Base-by-base conservation (phyloP, 1,140 invertebrate genomes). In the Drosophila varians region DNA sequence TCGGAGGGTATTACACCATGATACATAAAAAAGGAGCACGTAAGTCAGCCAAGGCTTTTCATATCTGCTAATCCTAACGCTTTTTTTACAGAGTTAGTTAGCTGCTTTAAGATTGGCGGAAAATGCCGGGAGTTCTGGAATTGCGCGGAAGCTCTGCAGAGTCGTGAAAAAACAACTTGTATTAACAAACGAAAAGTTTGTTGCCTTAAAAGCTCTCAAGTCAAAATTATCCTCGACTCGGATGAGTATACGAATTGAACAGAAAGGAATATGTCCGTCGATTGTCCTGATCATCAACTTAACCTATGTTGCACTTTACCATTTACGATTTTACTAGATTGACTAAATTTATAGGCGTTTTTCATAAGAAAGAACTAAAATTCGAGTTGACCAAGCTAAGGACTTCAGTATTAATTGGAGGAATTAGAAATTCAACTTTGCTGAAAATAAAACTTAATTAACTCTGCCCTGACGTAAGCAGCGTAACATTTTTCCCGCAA, bases 161-260 rank as follows among this genome's bases (percentile, higher is more conserved):
- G 52, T 12, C 12, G 14, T 2, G 4, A 46, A 0, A 34, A 14
- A 12, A 77, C 75, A 5, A 49, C 31, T 11, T 77, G 75, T 12
- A 19, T 74, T 8, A 3, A 69, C 11, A 45, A 28, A 12, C 68
- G 60, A 0, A 77, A 77, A 38, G 42, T 77, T 26, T 77, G 75
- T 28, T 77, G 75, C 14, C 21, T 73, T 11, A 31, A 31, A 31
- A 31, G 9, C 3, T 31, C 28, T n/a, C 34, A 42, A 8, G 0
- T 1, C 0, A 45, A 55, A 1, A 49, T 8, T 18, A 3, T 25
- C 1, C 1, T n/a, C 1, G 14, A 31, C 1, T 2, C 16, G 1
- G 4, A 2, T 7, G 28, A 47, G 1, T 19, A 38, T 3, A 5
- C n/a, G n/a, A 5, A 1, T 8, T 16, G 4, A 31, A 31, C 1